Conservation (phyloP, 2,113 vertebrate genomes). For the Gobio gobio region DNA sequence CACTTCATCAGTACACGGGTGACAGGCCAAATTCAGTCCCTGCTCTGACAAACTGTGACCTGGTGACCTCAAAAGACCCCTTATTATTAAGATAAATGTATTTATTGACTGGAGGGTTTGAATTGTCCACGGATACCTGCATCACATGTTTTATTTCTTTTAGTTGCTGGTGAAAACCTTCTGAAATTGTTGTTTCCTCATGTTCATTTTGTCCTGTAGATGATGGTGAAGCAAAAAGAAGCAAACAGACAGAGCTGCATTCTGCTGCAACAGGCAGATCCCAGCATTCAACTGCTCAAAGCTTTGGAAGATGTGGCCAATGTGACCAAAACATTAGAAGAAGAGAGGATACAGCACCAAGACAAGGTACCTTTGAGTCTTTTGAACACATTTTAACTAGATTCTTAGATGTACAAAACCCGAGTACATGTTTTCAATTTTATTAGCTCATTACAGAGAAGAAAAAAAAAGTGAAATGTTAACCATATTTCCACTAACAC, state of each 20-base stretch:
- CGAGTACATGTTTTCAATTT: neutral
- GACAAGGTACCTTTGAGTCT: slow-evolving; percentile 64
- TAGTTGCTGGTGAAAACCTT: neutral
- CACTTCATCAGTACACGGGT: neutral
- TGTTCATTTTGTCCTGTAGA: slow-evolving; percentile 63
- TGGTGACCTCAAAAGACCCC: slow-evolving; percentile 52
- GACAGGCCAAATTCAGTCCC: neutral
- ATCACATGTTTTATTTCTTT: neutral
- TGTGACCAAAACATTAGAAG: slow-evolving; percentile 77
- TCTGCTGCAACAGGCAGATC: slow-evolving; percentile 78
- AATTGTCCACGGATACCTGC: neutral
- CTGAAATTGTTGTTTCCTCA: neutral
- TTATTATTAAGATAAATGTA: neutral
- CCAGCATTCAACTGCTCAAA: slow-evolving; percentile 77
- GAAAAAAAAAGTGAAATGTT: neutral
- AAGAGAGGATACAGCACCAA: slow-evolving; percentile 77
- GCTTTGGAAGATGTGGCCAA: slow-evolving; percentile 77
- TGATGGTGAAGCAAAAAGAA: slow-evolving; percentile 84
- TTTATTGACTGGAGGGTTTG: neutral
- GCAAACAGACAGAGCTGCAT: slow-evolving; percentile 81
- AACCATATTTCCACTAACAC: neutral
- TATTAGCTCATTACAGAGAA: no score
- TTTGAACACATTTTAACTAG: neutral
- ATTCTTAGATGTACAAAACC: neutral
- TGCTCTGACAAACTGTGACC: neutral